Evolutionary conservation across 2,888 invertebrate species (phyloP), one percentile per base, ranked within the genome.

Genomic region (Camponotus fellah): DNA sequence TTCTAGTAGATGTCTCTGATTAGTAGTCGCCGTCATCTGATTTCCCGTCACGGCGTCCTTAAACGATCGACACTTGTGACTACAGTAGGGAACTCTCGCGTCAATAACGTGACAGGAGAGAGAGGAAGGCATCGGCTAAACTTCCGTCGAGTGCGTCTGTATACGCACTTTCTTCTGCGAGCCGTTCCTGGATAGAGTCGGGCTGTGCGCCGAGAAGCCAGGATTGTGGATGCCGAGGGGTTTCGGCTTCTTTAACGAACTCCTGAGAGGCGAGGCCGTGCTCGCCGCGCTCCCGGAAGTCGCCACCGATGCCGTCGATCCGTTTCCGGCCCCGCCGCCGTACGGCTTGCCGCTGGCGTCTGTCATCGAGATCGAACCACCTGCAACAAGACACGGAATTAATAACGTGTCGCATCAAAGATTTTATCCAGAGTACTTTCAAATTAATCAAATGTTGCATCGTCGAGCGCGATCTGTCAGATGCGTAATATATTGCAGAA

Each of bases 141-240:
- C 98, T 95, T 98, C 98, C 62, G 98, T 98, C 93, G 98, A 98
- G 94, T 98, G 98, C 56, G 98, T 98, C 94, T 98, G 98, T 94
- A 98, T 98, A 86, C 98, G 96, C 84, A 98, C 98, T 95, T 98
- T 98, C 94, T 98, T 98, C 93, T 98, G 97, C 92, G 98, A 98
- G 0, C 98, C 98, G 91, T 98, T 98, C 80, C 98, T 96, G 72
- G 97, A 97, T 84, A 98, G 96, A 0, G 98, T 97, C 0, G 98
- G 98, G 21, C 98, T 98, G 89, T 97, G 97, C 2, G 98, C 97
- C 0, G 98, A 97, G 91, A 97, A 98, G 56, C 97, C 97, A 0
- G 98, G 98, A 95, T 98, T 98, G 91, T 97, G 98, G 85, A 98
- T 98, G 12, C 98, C 98, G 83, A 98, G 95, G 0, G 97, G 97